Evolutionary conservation across 2,113 vertebrate genomes (phyloP), one percentile per base, ranked within the genome.

Genomic region (Amphilophus citrinellus): DNA sequence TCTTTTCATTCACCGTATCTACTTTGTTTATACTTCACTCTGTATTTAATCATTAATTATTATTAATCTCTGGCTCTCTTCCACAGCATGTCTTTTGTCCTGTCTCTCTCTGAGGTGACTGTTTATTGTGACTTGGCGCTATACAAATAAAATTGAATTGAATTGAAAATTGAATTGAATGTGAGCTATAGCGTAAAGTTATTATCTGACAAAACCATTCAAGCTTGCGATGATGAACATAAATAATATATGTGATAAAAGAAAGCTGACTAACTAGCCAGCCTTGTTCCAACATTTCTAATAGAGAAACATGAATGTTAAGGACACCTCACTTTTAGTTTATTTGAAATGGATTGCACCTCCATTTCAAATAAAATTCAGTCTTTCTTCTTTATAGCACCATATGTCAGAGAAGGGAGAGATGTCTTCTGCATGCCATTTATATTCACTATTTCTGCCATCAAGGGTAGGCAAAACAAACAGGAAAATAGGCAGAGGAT

Each of bases 401-500:
- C 80, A 80, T 65, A 68, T 85, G 82, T 80, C 47, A 60, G 50
- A 80, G 27, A 20, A 80, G 39, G 47, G 39, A 32, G 7, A 47
- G 13, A 60, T 77, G 81, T 71, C 27, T 63, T 32, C 30, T 7
- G 58, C 65, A 79, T 79, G 61, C 37, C 47, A 61, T 77, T 57
- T 47, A 53, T 66, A 47, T 85, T 77, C 24, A 53, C 62, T 32
- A 10, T 58, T 61, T 62, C 66, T 83, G 18, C 42, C 71, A 63
- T 81, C 66, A 84, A 79, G 57, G 44, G 17, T 80, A 81, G 63
- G 76, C 78, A 68, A 91, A 84, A 90, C 83, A 76, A 87, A 92
- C 62, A 85, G 82, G 66, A 76, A 71, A 89, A 86, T 35, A 89
- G 77, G 76, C 65, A 86, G 61, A 87, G 78, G 68, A 91, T 86